phyloP scores from a whole-genome alignment of 2,797 vertebrate species.

The Cryptoprocta ferox region DNA sequence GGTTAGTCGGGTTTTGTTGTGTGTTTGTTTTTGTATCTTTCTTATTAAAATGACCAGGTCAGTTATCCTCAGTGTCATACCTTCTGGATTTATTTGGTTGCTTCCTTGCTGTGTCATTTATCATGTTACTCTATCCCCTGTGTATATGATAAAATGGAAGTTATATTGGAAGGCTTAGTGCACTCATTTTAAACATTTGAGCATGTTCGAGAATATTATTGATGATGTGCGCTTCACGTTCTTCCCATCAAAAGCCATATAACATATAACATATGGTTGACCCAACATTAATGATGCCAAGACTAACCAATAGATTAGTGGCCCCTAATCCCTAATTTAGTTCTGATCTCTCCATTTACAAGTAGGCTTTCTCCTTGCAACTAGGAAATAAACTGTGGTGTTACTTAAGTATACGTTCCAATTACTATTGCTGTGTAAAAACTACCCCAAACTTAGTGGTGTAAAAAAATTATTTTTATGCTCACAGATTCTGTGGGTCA shows the following conservation, averaged over 20 bases:
- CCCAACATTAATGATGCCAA: conserved; percentile 5
- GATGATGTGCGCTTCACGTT: background rate
- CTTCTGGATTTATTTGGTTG: conserved; percentile 23
- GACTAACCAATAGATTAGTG: background rate
- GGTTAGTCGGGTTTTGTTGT: conserved; percentile 12
- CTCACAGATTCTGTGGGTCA: conserved; percentile 23
- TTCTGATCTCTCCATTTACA: conserved; percentile 1
- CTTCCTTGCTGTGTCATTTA: conserved; percentile 10
- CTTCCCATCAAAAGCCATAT: conserved; percentile 17
- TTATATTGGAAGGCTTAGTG: conserved; percentile 7
- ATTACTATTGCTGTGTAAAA: background rate
- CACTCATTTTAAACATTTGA: conserved; percentile 51
- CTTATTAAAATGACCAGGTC: background rate
- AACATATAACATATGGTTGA: background rate
- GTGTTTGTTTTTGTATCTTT: conserved; percentile 41
- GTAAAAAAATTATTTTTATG: background rate
- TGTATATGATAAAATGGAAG: conserved; percentile 51
- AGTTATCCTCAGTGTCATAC: background rate
- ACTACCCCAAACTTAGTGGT: background rate
- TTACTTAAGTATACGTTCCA: conserved; percentile 9
- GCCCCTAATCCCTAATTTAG: background rate
- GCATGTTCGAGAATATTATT: background rate
- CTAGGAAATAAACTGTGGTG: conserved; percentile 8
- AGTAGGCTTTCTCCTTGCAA: conserved; percentile 28
- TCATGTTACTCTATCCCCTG: conserved; percentile 15